Conservation (phyloP, 2,888 invertebrate species). For the Tetranychus truncatus region DNA sequence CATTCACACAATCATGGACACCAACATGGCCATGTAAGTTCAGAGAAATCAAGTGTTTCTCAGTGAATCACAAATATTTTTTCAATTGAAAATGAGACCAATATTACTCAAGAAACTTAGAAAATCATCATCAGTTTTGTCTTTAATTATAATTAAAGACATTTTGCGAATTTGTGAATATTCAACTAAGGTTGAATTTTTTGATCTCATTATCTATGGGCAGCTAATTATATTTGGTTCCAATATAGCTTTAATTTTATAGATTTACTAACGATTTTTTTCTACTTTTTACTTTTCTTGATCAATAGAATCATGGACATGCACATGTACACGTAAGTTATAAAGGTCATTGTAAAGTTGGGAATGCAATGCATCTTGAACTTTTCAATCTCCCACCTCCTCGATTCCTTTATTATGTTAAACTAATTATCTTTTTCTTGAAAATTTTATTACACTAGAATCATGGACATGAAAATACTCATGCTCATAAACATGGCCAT, state of each 20-base stretch:
- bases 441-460: background rate
- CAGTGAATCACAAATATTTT: no score
- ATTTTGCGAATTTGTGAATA: no score
- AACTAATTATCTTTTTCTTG: background rate
- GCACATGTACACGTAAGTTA: background rate
- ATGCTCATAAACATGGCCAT: background rate
- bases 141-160: no score
- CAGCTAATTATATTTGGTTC: background rate
- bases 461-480: background rate
- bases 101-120: background rate
- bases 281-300: background rate
- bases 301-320: background rate
- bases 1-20: background rate
- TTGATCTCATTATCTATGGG: background rate
- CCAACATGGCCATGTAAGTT: background rate
- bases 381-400: no score
- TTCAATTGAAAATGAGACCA: no score
- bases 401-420: background rate
- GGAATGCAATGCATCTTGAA: background rate
- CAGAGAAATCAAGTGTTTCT: no score
- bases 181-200: no score
- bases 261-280: background rate
- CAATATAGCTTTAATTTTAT: background rate
- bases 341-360: background rate
- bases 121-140: background rate